Base-by-base conservation (phyloP, 2,888 invertebrate species). In the Plebejus melissa region DNA sequence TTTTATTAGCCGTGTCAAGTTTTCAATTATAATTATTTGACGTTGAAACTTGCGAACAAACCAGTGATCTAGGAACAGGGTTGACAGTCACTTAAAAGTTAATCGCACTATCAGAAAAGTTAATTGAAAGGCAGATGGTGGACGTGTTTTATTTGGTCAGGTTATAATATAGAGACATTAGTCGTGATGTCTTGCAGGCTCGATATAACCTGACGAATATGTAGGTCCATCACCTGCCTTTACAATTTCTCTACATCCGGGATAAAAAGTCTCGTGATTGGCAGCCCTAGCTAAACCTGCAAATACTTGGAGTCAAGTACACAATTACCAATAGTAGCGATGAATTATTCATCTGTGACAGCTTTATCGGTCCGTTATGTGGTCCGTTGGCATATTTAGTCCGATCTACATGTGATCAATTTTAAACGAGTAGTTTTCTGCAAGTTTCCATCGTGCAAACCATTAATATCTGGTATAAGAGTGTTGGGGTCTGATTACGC, bases 21-120 rank as follows among this genome's bases (percentile, higher is more conserved):
- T 85, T 83, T 83, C 83, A 86, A 88, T 87, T 88, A 87, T 87
- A 86, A 81, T 87, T 88, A 88, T 87, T 85, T 85, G 82, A 81
- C 78, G 77, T 78, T 80, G 83, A 80, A 84, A 87, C 86, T 87
- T 84, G 84, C 77, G 80, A 80, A 76, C 81, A 82, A 87, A 2
- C 22, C 28, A 22, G 60, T 60, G 60, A 60, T 60, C 60, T 22
- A 28, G 65, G 11, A 28, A 4, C 65, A 65, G 65, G 65, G 65
- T 65, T 65, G 65, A 36, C 32, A 36, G 3, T 16, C 5, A 32
- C 13, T 46, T 38, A 38, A 38, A 38, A 46, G 46, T 9, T 46
- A 9, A 46, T 46, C 46, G 46, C 9, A 9, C 46, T 46, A 11
- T 46, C 11, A 46, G 46, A 46, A 46, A 46, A 46, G 46, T 46